Evolutionary conservation across 2,888 invertebrate genomes (phyloP), one percentile per base, ranked within the genome.

Genomic region (Lasioglossum zephyrum): DNA sequence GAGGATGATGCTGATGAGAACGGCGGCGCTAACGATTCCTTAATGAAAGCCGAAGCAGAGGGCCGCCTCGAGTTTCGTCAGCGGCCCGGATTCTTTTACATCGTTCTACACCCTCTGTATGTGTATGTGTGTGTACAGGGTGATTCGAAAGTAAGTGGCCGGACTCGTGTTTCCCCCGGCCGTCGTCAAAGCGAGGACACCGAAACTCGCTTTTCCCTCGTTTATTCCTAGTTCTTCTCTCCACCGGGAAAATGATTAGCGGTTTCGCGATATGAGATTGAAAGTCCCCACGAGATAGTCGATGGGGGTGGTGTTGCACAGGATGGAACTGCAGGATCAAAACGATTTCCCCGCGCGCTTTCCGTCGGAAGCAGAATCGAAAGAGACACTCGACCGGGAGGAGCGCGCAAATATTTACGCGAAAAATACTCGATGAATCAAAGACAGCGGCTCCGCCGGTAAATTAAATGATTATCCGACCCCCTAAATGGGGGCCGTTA

Each of bases 1-100:
- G 87, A 87, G 87, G 90, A 90, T 88, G 90, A 90, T 88, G 92
- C 89, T 92, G 93, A 92, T 93, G 93, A 92, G 91, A 90, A 92
- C 90, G 91, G 90, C 89, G 90, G 92, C 90, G 91, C 91, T 93
- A 93, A 92, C 93, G 94, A 93, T 93, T 93, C 92, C 93, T 93
- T 93, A 93, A 94, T 94, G 93, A 94, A 94, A 93, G 92, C 91
- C 91, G 90, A 86, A 86, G 87, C 88, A 82, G 88, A 81, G 89
- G 84, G 84, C 88, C 81, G 87, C 85, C 83, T 87, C 90, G 90
- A 82, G 90, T 90, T 90, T 90, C 89, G 90, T 85, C 87, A 90
- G 86, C 87, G 82, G 85, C 86, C 84, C 78, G 91, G 86, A 90
- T 91, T 91, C 87, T 89, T 91, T 88, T 88, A 83, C 86, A 81